These are phyloP conservation scores for Cyclophora punctaria DNA, from an alignment of 2,888 invertebrate genomes.

Conservation along the genomic window DNA sequence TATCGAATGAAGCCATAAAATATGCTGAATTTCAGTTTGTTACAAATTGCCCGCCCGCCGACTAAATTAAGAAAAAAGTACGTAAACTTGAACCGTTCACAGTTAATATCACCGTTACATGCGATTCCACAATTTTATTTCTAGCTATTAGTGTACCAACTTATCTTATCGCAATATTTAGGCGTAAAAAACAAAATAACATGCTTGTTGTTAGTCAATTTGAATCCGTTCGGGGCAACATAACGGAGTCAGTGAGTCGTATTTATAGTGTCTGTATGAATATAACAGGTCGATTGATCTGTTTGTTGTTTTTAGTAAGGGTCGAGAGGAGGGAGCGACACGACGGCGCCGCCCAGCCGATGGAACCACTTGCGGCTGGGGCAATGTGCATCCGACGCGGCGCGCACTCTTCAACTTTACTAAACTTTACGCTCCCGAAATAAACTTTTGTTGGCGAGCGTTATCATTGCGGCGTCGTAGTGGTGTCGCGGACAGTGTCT, in stretches of 20 bases:
- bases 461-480: constrained; percentile 30
- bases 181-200: constrained; percentile 58
- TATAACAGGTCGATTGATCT: constrained; percentile 65
- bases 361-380: constrained; percentile 61
- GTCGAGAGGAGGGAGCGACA: constrained; percentile 60
- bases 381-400: constrained; percentile 61
- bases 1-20: constrained; percentile 17
- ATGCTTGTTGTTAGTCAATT: constrained; percentile 40
- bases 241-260: constrained; percentile 32
- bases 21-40: constrained; percentile 36
- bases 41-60: constrained; percentile 41
- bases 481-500: constrained; percentile 30
- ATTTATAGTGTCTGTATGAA: constrained; percentile 46
- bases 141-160: constrained; percentile 56
- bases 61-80: constrained; percentile 54
- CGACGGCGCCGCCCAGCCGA: constrained; percentile 62
- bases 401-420: constrained; percentile 62
- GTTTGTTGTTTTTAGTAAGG: constrained; percentile 69
- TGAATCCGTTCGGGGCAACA: constrained; percentile 32
- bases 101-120: constrained; percentile 69
- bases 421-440: constrained; percentile 62
- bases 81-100: constrained; percentile 59
- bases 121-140: constrained; percentile 71
- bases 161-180: constrained; percentile 66
- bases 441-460: constrained; percentile 58